Percentiles rank a stretch among this genome's conserved stretches.
phyloP scores from a whole-genome alignment of 2,888 invertebrate species.

The Aproaerema taeniolella region DNA sequence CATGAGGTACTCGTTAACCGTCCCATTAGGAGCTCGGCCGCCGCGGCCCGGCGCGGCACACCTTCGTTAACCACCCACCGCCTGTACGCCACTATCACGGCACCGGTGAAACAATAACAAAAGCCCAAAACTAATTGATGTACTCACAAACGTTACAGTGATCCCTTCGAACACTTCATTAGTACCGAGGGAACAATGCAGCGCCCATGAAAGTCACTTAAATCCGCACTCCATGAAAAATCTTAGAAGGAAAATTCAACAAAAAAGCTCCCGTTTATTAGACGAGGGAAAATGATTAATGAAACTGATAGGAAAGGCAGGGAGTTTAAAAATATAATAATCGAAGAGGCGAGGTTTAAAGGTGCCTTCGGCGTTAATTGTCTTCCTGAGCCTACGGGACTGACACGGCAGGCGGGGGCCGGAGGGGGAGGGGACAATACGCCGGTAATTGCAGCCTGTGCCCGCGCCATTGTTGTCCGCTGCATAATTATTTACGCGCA shows the following conservation, averaged over 20 bases:
- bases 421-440: neutral
- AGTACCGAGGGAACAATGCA: neutral
- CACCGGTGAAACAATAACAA: too few species aligned
- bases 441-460: conserved; percentile 14
- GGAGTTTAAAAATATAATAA: conserved; percentile 9
- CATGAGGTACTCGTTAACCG: too few species aligned
- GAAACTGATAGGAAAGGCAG: conserved; percentile 5
- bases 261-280: conserved; percentile 8
- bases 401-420: conserved; percentile 10
- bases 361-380: conserved; percentile 13
- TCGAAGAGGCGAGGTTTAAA: conserved; percentile 9
- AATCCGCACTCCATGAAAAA: conserved; percentile 2
- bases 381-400: conserved; percentile 11
- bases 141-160: too few species aligned
- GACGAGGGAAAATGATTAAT: conserved; percentile 12
- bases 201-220: neutral
- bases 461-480: neutral
- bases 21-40: too few species aligned
- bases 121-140: too few species aligned
- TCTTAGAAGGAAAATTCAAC: conserved; percentile 6
- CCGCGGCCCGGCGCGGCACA: too few species aligned
- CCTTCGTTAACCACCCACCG: too few species aligned
- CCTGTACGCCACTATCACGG: too few species aligned
- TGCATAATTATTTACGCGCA: too few species aligned
- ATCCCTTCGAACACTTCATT: too few species aligned